Base-by-base conservation (phyloP, 2,888 invertebrate genomes). In the Cerastoderma edule region DNA sequence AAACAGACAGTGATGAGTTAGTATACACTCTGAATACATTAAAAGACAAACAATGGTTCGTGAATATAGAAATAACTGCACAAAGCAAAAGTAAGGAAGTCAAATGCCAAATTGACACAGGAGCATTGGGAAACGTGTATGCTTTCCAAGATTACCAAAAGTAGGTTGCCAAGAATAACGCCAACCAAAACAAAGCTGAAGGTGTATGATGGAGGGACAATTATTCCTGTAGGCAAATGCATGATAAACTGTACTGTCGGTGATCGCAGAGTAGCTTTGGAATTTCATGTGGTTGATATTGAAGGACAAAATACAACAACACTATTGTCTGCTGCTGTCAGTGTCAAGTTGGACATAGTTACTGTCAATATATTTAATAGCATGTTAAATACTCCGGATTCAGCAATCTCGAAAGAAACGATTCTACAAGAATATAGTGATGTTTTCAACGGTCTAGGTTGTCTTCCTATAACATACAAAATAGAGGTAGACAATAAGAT, bases 401-500 rank as follows among this genome's bases (percentile, higher is more conserved):
- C 56, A 24, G 27, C 30, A 5, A 22, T 56, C 19, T 24, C 30
- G 22, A 33, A 32, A 33, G 33, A 60, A 60, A 6, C 13, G 13
- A 60, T 60, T 22, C 28, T 32, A 16, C 30, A 60, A 30, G 35
- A 60, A 32, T 60, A 60, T 33, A 60, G 60, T 60, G 60, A 60
- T 60, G 35, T 60, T n/a, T 60, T 60, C 33, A 32, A 30, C 24
- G 69, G 70, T 13, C 60, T 50, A 4, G 72, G 79, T 8, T 30
- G 35, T 19, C 53, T 79, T 6, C 44, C 56, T 33, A 69, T 75
- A 0, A 54, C 66, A 54, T 67, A 75, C 44, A 57, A 70, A 33
- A 24, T 80, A 10, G 35, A 80, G 19, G n/a, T 74, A 32, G 64
- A 70, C 28, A 8, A 35, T 57, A 54, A 28, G 50, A 74, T 54